A percentile compares a stretch with the other conserved stretches of the same genome.
Evolutionary conservation across 2,797 vertebrate genomes (phyloP).

Genomic region (Poliocrania exsul): DNA sequence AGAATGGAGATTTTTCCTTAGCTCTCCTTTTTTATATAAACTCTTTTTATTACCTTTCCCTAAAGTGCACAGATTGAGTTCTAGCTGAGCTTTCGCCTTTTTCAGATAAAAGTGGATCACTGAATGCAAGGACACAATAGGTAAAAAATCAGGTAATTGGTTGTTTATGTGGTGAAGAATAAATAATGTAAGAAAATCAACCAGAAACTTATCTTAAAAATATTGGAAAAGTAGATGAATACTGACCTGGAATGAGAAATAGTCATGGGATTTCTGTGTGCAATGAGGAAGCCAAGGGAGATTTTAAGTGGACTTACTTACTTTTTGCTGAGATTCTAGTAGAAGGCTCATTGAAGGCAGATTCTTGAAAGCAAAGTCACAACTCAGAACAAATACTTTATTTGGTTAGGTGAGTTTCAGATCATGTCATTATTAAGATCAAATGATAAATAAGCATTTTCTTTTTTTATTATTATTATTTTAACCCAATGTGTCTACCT

Average conservation of each 20-base stretch:
- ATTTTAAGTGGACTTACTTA: background rate
- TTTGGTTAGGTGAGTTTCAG: background rate
- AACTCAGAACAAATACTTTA: background rate
- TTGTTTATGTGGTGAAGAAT: background rate
- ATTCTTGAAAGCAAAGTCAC: background rate
- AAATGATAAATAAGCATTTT: background rate
- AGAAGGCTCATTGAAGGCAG: background rate
- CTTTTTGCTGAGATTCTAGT: background rate
- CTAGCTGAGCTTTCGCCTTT: background rate
- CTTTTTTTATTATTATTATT: background rate
- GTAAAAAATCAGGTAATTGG: background rate
- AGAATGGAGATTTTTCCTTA: background rate
- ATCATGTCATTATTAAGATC: background rate
- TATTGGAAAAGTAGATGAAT: background rate
- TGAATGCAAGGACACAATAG: background rate
- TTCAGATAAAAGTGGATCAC: background rate
- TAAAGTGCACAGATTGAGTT: background rate
- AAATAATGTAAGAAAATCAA: background rate
- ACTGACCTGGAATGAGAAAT: background rate
- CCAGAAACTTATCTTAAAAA: background rate
- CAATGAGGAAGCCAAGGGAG: background rate
- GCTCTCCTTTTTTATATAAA: background rate
- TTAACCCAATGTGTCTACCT: background rate
- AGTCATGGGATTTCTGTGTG: background rate
- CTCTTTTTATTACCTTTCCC: background rate